Conservation (phyloP, 2,113 vertebrate species). For the Tringa solitaria region DNA sequence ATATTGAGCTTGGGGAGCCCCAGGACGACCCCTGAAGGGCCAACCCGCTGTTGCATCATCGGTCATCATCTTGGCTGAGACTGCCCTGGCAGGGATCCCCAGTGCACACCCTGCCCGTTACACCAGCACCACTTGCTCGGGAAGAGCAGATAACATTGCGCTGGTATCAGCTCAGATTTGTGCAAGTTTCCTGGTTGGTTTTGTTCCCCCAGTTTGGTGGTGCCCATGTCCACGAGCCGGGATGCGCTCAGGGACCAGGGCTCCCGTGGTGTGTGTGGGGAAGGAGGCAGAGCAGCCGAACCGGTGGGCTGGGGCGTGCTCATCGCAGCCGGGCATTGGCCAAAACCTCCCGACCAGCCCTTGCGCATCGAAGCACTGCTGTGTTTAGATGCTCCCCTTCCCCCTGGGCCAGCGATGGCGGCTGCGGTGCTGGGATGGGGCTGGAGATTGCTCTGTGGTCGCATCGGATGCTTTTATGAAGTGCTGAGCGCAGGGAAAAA, state of each 20-base stretch:
- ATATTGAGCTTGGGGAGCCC: background rate
- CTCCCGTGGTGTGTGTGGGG: rapidly evolving
- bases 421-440: background rate
- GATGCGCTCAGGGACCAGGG: rapidly evolving
- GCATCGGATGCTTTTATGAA: constrained; percentile 9
- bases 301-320: rapidly evolving
- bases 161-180: background rate
- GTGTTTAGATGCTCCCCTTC: background rate
- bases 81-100: background rate
- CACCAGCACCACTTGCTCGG: rapidly evolving
- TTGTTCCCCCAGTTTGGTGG: rapidly evolving
- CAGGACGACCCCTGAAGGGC: rapidly evolving
- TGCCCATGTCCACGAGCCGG: rapidly evolving
- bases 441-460: constrained; percentile 55
- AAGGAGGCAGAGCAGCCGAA: background rate
- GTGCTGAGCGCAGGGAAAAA: constrained; percentile 38
- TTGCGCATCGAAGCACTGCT: background rate
- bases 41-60: rapidly evolving
- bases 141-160: background rate
- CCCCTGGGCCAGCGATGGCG: background rate
- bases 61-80: background rate
- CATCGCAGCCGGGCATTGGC: background rate
- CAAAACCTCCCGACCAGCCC: background rate
- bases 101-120: rapidly evolving
- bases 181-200: background rate